phyloP scores from a whole-genome alignment of 1,140 invertebrate genomes.

The Acromyrmex charruanus region DNA sequence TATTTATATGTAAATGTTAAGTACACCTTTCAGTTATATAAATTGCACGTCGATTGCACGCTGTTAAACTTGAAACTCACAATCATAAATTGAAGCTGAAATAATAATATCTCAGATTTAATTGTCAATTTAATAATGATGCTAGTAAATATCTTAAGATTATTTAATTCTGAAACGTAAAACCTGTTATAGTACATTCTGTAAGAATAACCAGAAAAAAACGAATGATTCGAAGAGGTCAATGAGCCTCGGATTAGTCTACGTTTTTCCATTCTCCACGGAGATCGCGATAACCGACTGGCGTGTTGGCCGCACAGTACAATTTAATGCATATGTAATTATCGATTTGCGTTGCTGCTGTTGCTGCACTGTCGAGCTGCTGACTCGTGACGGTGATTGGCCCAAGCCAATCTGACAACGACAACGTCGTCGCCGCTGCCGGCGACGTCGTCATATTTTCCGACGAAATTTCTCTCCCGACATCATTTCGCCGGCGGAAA shows the following conservation, averaged over 20 bases:
- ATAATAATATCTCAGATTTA: too few species aligned
- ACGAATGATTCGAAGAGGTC: neutral
- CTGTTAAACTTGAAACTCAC: too few species aligned
- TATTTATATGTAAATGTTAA: too few species aligned
- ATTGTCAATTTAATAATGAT: too few species aligned
- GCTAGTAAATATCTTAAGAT: too few species aligned
- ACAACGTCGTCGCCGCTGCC: neutral
- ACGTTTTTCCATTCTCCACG: slow-evolving; percentile 20
- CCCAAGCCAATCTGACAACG: neutral
- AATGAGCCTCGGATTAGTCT: slow-evolving; percentile 27
- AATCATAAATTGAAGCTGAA: too few species aligned
- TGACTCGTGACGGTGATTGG: neutral
- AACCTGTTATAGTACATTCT: neutral
- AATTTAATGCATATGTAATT: slow-evolving; percentile 56
- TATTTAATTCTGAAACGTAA: too few species aligned
- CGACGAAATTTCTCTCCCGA: neutral
- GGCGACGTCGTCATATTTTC: slow-evolving; percentile 21
- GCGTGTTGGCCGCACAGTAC: neutral
- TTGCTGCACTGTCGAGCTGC: neutral
- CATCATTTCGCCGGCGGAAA: neutral
- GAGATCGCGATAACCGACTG: slow-evolving; percentile 40
- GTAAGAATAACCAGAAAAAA: neutral
- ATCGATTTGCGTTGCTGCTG: slow-evolving; percentile 52
- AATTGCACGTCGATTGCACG: too few species aligned
- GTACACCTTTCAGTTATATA: too few species aligned